Evolutionary conservation across 1,140 invertebrate genomes (phyloP).

Genomic region (Yoshiicerus persimilis): DNA sequence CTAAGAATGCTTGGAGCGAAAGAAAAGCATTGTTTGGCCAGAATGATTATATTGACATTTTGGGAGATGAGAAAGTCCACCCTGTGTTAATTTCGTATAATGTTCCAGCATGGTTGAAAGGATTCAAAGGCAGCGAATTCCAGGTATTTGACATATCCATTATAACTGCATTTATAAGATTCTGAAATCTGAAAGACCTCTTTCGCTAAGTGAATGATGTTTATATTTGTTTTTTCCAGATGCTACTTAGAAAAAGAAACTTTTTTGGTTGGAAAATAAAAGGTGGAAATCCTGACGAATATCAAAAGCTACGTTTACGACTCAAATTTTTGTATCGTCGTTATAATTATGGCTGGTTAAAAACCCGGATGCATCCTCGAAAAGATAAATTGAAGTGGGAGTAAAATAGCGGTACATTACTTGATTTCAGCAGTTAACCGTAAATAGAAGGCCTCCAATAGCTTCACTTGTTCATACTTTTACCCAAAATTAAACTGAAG

Average conservation of each 20-base stretch:
- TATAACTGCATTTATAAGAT: too few species aligned
- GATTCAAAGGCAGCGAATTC: slow-evolving; percentile 84
- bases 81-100: slow-evolving; percentile 79
- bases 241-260: slow-evolving; percentile 72
- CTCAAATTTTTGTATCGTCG: neutral
- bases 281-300: slow-evolving; percentile 29
- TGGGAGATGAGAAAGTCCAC: slow-evolving; percentile 78
- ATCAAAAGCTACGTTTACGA: neutral
- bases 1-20: slow-evolving; percentile 71
- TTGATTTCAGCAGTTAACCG: too few species aligned
- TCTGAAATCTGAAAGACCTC: too few species aligned
- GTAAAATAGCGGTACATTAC: neutral
- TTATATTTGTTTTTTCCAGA: slow-evolving; percentile 49
- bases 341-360: neutral
- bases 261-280: slow-evolving; percentile 64
- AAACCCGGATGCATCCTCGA: neutral
- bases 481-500: too few species aligned
- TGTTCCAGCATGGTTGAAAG: slow-evolving; percentile 81
- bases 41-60: slow-evolving; percentile 95
- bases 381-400: neutral
- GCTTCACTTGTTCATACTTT: too few species aligned
- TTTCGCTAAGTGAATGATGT: too few species aligned
- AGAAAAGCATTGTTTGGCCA: slow-evolving; percentile 84
- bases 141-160: slow-evolving; percentile 56
- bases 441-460: too few species aligned